Evolutionary conservation across 2,797 vertebrate genomes (phyloP), one percentile per base, ranked within the genome.

Genomic region (Dendrocincla fuliginosa): DNA sequence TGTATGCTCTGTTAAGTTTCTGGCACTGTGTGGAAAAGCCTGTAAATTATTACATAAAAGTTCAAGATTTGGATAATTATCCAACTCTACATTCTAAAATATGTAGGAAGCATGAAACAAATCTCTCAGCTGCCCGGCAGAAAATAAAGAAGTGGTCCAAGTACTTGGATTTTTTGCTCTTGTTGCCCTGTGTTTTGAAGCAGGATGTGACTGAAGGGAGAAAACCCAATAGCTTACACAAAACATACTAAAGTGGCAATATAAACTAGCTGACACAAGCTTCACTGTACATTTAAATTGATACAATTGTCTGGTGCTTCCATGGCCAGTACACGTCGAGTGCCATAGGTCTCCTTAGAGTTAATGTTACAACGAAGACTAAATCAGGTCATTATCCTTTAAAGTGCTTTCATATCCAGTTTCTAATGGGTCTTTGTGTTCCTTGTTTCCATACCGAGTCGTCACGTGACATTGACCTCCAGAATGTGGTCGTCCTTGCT

Each of bases 381-480:
- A 73, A 90, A 90, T 37, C 89, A 86, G 89, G 95, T 95, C 95
- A 91, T 83, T 83, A 79, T 91, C 94, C 96, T 94, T 89, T 93
- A 96, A 93, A 94, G 97, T 93, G 95, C 97, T 95, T 92, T 89
- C 90, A 60, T 33, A 67, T 95, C 90, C 83, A 89, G 95, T 94
- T 96, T 59, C 90, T 81, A 78, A 91, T 2, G n/a, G 47, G 32
- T 53, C 84, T 63, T 55, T 37, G 13, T 60, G 32, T 10, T 94
- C n/a, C 33, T 63, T 50, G 87, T 33, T 70, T 70, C 59, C 70
- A 33, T 18, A 47, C 8, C 4, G 24, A 60, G 33, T 65, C 73
- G 98, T 99, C 99, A 99, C 98, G 99, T 99, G 35, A 99, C 98
- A 2, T 98, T 99, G 97, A 99, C 98, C 97, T 99, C 99, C 92